Conservation (phyloP, 2,888 invertebrate genomes). For the Eilema depressum region DNA sequence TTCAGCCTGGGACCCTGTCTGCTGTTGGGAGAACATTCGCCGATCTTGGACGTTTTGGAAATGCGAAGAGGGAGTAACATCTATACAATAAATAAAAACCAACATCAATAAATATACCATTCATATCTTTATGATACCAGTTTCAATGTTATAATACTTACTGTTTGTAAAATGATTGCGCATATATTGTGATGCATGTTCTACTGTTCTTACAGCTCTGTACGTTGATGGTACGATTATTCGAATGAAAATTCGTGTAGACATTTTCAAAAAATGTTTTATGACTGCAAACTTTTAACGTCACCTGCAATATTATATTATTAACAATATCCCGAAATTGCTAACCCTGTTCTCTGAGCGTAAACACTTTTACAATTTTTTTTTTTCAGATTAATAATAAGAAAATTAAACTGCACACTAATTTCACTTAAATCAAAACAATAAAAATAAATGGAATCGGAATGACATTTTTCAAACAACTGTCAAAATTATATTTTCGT, state of each 20-base stretch:
- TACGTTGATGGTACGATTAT: conserved; percentile 36
- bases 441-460: neutral
- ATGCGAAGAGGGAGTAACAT: conserved; percentile 29
- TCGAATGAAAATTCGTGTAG: conserved; percentile 30
- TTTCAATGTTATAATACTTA: neutral
- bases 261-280: conserved; percentile 28
- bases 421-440: neutral
- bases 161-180: conserved; percentile 29
- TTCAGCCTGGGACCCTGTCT: conserved; percentile 52
- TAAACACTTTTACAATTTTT: conserved; percentile 17
- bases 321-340: neutral
- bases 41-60: conserved; percentile 15
- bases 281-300: neutral
- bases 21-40: conserved; percentile 57
- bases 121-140: neutral
- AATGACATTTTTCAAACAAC: conserved; percentile 3
- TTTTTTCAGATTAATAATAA: conserved; percentile 7
- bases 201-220: conserved; percentile 27
- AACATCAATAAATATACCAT: neutral
- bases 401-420: neutral
- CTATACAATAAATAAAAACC: conserved; percentile 18
- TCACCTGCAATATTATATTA: conserved; percentile 10
- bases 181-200: conserved; percentile 8
- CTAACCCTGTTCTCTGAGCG: neutral
- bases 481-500: neutral